Base-by-base conservation (phyloP, 2,797 vertebrate genomes). In the Poecilia wingei region DNA sequence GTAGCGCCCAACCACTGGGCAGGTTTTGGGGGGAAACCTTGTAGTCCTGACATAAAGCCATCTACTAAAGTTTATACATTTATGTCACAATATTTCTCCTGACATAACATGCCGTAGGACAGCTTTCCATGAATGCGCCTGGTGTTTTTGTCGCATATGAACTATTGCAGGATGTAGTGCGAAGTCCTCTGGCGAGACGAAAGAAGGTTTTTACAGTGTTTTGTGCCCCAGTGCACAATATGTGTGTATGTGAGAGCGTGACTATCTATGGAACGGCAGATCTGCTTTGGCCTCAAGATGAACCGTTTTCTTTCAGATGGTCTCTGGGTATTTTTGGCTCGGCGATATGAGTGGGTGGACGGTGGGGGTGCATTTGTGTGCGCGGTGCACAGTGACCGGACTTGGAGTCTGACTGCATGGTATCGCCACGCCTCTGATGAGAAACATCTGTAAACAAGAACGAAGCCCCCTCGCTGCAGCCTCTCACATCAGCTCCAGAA, bases 401-500 rank as follows among this genome's bases (percentile, higher is more conserved):
- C 86, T 89, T 90, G 79, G 79, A 92, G 79, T 91, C 86, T 70
- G 82, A 81, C 84, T 92, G 86, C 72, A 87, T 83, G 86, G 88
- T 87, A 92, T 86, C 86, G 82, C 86, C 75, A 85, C 81, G 70
- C 66, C 78, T 91, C 81, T 94, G 94, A 95, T 94, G 92, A 92
- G 89, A 95, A 95, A 93, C 93, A 95, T 95, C 93, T 95, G 94
- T 92, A 95, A 94, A 94, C 89, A 92, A 90, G 88, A 86, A 72
- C 73, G 76, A 72, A 84, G 75, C 5, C 87, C 93, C 93, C 89
- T 90, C 82, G 77, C 89, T 92, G 79, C 75, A 91, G 90, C 92
- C 91, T 82, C 86, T 91, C 72, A 75, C 66, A 85, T 91, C 74
- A 70, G 81, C 79, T 85, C 68, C 78, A 86, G 66, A 86, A 85